phyloP scores from a whole-genome alignment of 2,113 vertebrate species.

The Rhagologus leucostigma region DNA sequence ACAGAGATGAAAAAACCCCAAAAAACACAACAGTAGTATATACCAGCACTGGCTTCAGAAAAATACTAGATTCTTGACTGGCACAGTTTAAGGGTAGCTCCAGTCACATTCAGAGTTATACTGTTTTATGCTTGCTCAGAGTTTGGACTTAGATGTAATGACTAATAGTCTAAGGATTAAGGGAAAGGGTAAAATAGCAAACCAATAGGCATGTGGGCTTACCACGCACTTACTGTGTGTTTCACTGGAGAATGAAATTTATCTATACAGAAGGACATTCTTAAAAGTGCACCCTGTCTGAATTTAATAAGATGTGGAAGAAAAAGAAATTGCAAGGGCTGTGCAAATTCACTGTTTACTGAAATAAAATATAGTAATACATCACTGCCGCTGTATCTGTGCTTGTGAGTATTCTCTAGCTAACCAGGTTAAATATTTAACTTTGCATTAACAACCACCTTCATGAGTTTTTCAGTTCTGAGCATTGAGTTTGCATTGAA shows the following conservation, averaged over 20 bases:
- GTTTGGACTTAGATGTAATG: not conserved
- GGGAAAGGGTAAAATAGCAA: not conserved
- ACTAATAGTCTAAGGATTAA: not conserved
- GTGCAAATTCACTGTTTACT: not conserved
- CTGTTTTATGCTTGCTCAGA: not conserved
- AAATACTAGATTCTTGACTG: not conserved
- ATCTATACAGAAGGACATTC: not conserved
- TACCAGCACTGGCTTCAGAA: not conserved
- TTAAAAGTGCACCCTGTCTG: not conserved
- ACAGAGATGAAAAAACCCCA: rapidly evolving
- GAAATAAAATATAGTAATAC: not conserved
- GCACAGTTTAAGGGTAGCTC: not conserved
- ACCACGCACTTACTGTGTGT: not conserved
- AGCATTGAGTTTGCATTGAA: not conserved
- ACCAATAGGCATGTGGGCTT: not conserved
- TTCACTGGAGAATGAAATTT: not conserved
- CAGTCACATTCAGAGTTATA: not conserved
- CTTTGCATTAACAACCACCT: not conserved
- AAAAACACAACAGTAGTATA: not conserved
- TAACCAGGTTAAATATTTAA: not conserved
- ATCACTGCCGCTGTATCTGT: not conserved
- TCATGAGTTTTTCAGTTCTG: not conserved
- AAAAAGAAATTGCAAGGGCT: not conserved
- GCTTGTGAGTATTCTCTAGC: not conserved
- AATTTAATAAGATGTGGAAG: not conserved